phyloP scores from a whole-genome alignment of 2,888 invertebrate genomes.

The Tortrix viridana region DNA sequence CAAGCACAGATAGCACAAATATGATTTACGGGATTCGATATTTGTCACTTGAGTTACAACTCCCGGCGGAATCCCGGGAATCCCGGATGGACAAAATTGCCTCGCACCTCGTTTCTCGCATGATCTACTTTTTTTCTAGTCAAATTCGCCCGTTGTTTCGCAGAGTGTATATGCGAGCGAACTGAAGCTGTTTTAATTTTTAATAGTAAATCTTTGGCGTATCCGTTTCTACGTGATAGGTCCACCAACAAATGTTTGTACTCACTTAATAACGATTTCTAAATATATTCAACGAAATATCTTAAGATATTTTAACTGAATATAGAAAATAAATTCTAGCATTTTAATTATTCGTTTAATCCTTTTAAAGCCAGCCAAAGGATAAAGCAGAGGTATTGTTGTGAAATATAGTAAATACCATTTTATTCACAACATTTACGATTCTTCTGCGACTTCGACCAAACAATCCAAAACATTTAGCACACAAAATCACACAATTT shows the following conservation, averaged over 20 bases:
- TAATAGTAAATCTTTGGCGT: slow-evolving; percentile 19
- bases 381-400: too few species aligned
- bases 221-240: not conserved
- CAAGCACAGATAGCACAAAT: slow-evolving; percentile 82
- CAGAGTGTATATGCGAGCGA: slow-evolving; percentile 41
- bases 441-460: too few species aligned
- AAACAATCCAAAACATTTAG: too few species aligned
- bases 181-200: slow-evolving; percentile 41
- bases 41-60: slow-evolving; percentile 84
- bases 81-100: slow-evolving; percentile 66
- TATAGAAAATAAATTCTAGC: too few species aligned
- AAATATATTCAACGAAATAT: too few species aligned
- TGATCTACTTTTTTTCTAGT: slow-evolving; percentile 70
- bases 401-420: too few species aligned
- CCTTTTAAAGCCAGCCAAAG: too few species aligned
- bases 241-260: too few species aligned
- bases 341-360: too few species aligned
- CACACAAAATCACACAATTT: slow-evolving; percentile 1
- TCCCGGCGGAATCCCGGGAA: slow-evolving; percentile 74
- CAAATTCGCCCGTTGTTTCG: slow-evolving; percentile 37
- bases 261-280: too few species aligned
- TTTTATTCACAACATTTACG: too few species aligned
- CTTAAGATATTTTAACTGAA: too few species aligned
- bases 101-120: slow-evolving; percentile 76
- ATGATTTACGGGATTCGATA: slow-evolving; percentile 83